Evolutionary conservation across 2,113 vertebrate genomes (phyloP), one percentile per base, ranked within the genome.

Genomic region (Telmatochromis sp.): DNA sequence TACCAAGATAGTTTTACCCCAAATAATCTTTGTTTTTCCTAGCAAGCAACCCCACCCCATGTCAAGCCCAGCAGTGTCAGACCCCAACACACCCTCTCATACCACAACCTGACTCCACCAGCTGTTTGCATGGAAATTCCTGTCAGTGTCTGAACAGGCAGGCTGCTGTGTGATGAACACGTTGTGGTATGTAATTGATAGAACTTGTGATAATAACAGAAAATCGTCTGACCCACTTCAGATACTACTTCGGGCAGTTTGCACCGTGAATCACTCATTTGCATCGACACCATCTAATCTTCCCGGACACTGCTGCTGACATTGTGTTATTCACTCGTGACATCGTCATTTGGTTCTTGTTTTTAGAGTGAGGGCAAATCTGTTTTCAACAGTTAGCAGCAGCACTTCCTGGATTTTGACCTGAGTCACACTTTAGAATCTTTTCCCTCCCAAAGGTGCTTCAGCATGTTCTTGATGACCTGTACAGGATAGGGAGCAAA

Each of bases 101-200:
- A 81, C 88, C 83, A 83, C 89, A 82, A 80, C 84, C 84, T 49
- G 42, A 78, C 75, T 70, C 75, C 65, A 85, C 23, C 92, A 91
- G 91, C 87, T 92, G 86, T 86, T 83, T 88, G 68, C 7, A 63
- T 37, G 23, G 85, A 55, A 78, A 85, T 84, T 82, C 73, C 68
- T 65, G 45, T 40, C 85, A 55, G 58, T 42, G 21, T 86, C 47
- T 21, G 63, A 15, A 58, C 57, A 21, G 55, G 26, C 78, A 83
- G 37, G 79, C 84, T 65, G 45, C 82, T 85, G 90, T 63, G 60
- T 83, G 89, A 87, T 79, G 45, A 89, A 86, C 47, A 54, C 6
- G 17, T 83, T 26, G n/a, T 80, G 68, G 63, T 85, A 40, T 60
- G 28, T 1, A 31, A 58, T 54, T 21, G 54, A 49, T 26, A n/a